Base-by-base conservation (phyloP, 2,113 vertebrate species). In the Ameiurus melas region DNA sequence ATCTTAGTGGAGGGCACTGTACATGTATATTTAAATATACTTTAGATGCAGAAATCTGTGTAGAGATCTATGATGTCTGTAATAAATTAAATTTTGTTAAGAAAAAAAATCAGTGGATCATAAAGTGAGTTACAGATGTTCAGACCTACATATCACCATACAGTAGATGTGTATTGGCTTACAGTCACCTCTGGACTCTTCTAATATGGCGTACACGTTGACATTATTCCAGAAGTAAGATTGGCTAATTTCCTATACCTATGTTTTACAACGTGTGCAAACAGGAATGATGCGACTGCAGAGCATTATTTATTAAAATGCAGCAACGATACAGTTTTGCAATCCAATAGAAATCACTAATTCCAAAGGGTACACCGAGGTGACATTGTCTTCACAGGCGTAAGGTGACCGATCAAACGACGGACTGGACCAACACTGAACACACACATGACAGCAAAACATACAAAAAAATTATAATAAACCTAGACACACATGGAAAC, bases 301-400 rank as follows among this genome's bases (percentile, higher is more conserved):
- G 89, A 89, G 90, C 90, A 85, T 89, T 84, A 86, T 91, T 91
- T 90, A 91, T 90, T 90, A 58, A 83, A 90, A 90, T 82, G 90
- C 88, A 81, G 88, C 80, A 85, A 89, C 73, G 79, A 82, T 90
- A 91, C 89, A 90, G 87, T 85, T 91, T 90, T 89, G 89, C 89
- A 91, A 82, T 88, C 86, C 43, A 33, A 88, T 90, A 91, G 83
- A 91, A 91, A 91, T 90, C 87, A 90, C 87, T 86, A 84, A 81
- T 84, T 88, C 55, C 80, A 86, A 87, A 87, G 82, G 68, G 80
- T 88, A 90, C 89, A 85, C 79, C 43, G 6, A 80, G 79, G 78
- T 81, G 84, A 86, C 87, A 85, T 84, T 60, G 22, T 57, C 81
- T 77, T 85, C n/a, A 71, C 81, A 77, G 87, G 25, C 19, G 70